Conservation (phyloP, 2,113 vertebrate species). For the Grammomys surdaster region DNA sequence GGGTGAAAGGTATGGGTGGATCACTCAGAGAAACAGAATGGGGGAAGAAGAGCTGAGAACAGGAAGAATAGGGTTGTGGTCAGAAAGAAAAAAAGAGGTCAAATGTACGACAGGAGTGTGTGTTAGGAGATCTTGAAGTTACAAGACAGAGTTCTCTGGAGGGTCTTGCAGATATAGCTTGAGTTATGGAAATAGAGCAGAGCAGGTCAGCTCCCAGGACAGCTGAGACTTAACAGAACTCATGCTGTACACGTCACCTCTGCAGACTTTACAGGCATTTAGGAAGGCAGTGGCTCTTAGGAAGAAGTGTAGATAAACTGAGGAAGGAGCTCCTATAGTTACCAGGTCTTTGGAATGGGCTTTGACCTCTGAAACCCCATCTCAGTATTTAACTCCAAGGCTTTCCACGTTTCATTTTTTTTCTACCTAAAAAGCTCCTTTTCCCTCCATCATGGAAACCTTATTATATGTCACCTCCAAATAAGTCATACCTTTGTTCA, state of each 20-base stretch:
- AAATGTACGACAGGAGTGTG: too few relatives aligned
- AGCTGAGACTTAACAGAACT: too few relatives aligned
- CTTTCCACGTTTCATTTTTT: background rate
- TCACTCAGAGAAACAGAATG: background rate
- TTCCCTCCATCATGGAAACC: background rate
- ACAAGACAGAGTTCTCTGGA: background rate
- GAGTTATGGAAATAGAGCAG: background rate
- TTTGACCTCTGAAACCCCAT: background rate
- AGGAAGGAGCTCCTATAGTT: background rate
- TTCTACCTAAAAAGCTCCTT: background rate
- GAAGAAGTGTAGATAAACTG: accelerated
- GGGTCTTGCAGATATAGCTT: background rate
- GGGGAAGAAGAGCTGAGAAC: background rate
- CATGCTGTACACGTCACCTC: background rate
- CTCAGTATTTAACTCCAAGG: background rate
- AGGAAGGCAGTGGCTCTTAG: accelerated
- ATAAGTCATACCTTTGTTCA: background rate
- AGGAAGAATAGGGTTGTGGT: background rate
- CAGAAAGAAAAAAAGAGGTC: background rate
- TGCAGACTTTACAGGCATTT: background rate
- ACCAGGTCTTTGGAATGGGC: accelerated
- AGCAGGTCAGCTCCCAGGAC: background rate
- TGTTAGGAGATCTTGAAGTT: background rate
- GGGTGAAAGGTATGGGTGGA: background rate
- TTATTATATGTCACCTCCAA: background rate